Evolutionary conservation across 2,888 invertebrate species (phyloP), one percentile per base, ranked within the genome.

Genomic region (Eumacrocentrus americanus): DNA sequence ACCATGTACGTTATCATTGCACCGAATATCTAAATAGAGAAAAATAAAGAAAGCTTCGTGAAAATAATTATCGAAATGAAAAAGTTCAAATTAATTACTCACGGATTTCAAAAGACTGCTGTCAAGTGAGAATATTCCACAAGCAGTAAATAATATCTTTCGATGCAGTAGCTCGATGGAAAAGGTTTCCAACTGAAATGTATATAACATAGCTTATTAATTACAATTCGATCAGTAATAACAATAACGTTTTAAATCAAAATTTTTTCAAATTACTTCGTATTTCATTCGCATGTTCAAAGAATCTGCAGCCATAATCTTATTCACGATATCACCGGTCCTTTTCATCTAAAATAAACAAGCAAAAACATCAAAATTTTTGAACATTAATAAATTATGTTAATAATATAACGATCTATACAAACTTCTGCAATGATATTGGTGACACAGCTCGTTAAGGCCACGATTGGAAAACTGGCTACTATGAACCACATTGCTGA

Each of bases 111-210:
- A 18, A 14, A 50, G 14, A 16, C 16, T 50, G 9, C 11, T 12
- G n/a, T 50, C 50, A 1, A 50, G 12, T 11, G 6, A 9, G 16
- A 34, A 50, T 35, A 50, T 14, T 34, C 18, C 34, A 50, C 16
- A 50, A 16, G 35, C 50, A 1, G 50, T 50, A 0, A 50, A 34
- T 4, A 14, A n/a, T 2, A 35, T 14, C n/a, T 50, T 35, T 34
- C 50, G 14, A 50, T 50, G 50, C 2, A 50, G 22, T 50, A 50
- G 29, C 29, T 50, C 35, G 3, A 50, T 18, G 0, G 25, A 16
- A 18, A 50, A 35, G 5, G 25, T 6, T 4, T 50, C 34, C 16
- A 50, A 6, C 50, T 50, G 29, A 34, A 50, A 50, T n/a, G n/a
- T n/a, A n/a, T n/a, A n/a, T n/a, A n/a, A n/a, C n/a, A n/a, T n/a